These are phyloP conservation scores for Drosophila fuyamai DNA, from an alignment of 1,140 invertebrate genomes.

Conservation along the genomic window DNA sequence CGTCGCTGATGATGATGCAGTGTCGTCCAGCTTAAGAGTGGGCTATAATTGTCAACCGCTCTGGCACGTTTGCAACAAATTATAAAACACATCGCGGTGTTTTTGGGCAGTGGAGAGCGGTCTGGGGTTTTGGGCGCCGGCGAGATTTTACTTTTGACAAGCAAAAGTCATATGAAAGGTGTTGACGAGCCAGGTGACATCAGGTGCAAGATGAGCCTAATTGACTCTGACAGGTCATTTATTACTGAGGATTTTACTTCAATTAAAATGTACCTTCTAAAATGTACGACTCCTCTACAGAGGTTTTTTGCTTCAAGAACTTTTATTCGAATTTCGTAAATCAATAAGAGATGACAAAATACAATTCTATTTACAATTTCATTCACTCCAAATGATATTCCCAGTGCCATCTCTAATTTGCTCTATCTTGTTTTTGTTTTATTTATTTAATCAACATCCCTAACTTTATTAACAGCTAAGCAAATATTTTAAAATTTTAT, in stretches of 20 bases:
- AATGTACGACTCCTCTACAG: not conserved
- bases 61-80: constrained; percentile 73
- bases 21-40: constrained; percentile 47
- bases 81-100: constrained; percentile 56
- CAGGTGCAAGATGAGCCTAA: constrained; percentile 7
- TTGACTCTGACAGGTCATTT: not conserved
- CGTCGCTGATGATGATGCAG: constrained; percentile 61
- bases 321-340: no score
- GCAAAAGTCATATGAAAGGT: constrained; percentile 21
- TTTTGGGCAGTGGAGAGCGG: constrained; percentile 1
- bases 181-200: constrained; percentile 2
- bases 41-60: constrained; percentile 76
- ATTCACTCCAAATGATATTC: not conserved
- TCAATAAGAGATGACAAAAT: no score
- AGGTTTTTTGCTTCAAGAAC: no score
- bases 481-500: constrained; percentile 7
- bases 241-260: not conserved
- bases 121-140: constrained; percentile 7
- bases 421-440: not conserved
- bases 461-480: constrained; percentile 4
- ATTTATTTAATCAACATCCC: not conserved
- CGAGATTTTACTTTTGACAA: constrained; percentile 19
- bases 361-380: no score
- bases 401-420: not conserved
- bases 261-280: not conserved